A percentile compares a stretch with the other conserved stretches of the same genome.
Evolutionary conservation across 1,140 invertebrate species (phyloP).

Genomic region (Hirudo medicinalis): DNA sequence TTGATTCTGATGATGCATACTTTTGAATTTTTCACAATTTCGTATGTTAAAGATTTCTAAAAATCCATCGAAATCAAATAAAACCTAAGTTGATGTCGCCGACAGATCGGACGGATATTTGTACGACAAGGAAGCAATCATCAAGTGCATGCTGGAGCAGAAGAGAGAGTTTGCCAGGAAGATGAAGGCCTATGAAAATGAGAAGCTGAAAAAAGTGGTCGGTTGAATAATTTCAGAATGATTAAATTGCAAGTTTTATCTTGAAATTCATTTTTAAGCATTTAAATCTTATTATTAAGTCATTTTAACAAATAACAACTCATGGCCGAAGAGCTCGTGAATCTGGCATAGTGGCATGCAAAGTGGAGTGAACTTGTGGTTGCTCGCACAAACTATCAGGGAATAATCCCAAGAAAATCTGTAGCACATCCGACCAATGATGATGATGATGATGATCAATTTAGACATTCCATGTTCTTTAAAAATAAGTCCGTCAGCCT

Average conservation of each 20-base stretch:
- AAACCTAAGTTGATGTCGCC: neutral
- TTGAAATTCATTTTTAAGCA: neutral
- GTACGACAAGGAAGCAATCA: conserved; percentile 91
- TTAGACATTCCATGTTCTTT: conserved; percentile 49
- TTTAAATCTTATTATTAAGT: too few relatives aligned
- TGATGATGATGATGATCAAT: too few relatives aligned
- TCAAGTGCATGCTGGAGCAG: conserved; percentile 87
- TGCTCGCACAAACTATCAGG: too few relatives aligned
- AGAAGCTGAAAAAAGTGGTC: conserved; percentile 50
- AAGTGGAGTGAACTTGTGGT: too few relatives aligned
- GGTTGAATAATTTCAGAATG: neutral
- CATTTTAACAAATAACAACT: too few relatives aligned
- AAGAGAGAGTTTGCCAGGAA: conserved; percentile 80
- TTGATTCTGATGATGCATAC: too few relatives aligned
- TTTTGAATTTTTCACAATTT: neutral
- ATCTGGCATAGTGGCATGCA: too few relatives aligned
- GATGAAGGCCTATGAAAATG: conserved; percentile 82
- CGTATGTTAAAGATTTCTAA: neutral
- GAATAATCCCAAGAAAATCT: too few relatives aligned
- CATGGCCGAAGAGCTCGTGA: too few relatives aligned
- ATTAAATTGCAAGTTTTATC: neutral
- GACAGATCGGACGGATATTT: conserved; percentile 74
- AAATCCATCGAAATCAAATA: neutral
- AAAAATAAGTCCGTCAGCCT: conserved; percentile 31
- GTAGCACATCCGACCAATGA: too few relatives aligned